These are phyloP conservation scores for Parnassius smintheus DNA, from an alignment of 2,888 invertebrate genomes.

Conservation along the genomic window DNA sequence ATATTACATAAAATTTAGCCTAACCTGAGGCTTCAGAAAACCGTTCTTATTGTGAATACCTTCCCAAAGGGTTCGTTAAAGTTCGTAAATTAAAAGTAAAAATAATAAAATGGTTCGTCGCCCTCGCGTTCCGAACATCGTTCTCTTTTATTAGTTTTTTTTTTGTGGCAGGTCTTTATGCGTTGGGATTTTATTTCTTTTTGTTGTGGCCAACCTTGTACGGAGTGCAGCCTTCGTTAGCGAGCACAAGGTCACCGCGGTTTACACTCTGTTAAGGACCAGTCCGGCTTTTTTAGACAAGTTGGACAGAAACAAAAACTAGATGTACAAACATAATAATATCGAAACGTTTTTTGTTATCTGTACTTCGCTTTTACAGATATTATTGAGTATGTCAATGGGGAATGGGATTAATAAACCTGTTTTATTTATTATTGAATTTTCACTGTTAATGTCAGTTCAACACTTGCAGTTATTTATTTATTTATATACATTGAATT, in stretches of 20 bases:
- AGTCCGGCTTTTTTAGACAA: conserved; percentile 34
- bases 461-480: no score
- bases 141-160: conserved; percentile 60
- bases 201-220: conserved; percentile 62
- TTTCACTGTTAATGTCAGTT: no score
- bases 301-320: conserved; percentile 29
- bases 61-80: conserved; percentile 18
- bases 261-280: conserved; percentile 47
- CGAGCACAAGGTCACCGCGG: conserved; percentile 68
- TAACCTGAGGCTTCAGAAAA: background rate
- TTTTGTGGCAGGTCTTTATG: conserved; percentile 74
- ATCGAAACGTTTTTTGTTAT: conserved; percentile 11
- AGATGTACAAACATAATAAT: conserved; percentile 16
- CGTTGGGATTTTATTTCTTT: conserved; percentile 58
- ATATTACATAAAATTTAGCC: no score
- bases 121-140: conserved; percentile 56
- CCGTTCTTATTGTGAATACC: background rate
- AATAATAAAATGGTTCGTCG: conserved; percentile 46
- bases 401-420: conserved; percentile 3
- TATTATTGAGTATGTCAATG: conserved; percentile 1
- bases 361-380: background rate
- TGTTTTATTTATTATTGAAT: background rate
- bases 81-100: conserved; percentile 29
- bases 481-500: no score
- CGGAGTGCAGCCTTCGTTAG: conserved; percentile 74